These are phyloP conservation scores for Stenchaetothrips biformis DNA, from an alignment of 2,888 invertebrate species.

Conservation along the genomic window DNA sequence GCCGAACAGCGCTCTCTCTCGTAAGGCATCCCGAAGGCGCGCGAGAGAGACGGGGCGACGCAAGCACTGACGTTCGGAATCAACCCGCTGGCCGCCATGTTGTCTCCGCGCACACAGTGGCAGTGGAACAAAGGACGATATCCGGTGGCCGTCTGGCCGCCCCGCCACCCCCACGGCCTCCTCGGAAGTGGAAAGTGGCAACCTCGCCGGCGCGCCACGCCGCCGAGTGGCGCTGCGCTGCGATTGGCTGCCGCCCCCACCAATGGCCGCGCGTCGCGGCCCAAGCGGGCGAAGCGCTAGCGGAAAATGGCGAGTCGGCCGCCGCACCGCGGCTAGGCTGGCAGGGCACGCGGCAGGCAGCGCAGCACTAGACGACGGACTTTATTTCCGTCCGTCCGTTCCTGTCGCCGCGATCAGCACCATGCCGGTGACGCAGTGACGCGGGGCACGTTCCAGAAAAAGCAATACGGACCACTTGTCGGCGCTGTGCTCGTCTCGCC, in stretches of 20 bases:
- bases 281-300: neutral
- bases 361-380: neutral
- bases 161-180: neutral
- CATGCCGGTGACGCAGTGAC: neutral
- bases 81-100: too few species aligned
- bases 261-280: neutral
- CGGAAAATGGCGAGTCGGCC: neutral
- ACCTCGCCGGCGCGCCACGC: neutral
- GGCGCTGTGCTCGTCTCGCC: neutral
- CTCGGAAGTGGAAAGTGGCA: neutral
- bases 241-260: neutral
- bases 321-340: neutral
- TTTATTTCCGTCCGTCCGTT: neutral
- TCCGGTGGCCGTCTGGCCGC: too few species aligned
- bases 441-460: neutral
- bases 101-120: too few species aligned
- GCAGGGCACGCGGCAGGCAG: too few species aligned
- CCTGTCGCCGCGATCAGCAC: neutral
- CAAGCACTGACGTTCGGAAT: too few species aligned
- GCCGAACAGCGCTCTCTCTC: too few species aligned
- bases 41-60: too few species aligned
- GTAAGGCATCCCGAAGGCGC: too few species aligned
- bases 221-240: neutral
- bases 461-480: neutral
- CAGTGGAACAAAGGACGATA: too few species aligned